Conservation (phyloP, 2,888 invertebrate species). For the Rotaria socialis region DNA sequence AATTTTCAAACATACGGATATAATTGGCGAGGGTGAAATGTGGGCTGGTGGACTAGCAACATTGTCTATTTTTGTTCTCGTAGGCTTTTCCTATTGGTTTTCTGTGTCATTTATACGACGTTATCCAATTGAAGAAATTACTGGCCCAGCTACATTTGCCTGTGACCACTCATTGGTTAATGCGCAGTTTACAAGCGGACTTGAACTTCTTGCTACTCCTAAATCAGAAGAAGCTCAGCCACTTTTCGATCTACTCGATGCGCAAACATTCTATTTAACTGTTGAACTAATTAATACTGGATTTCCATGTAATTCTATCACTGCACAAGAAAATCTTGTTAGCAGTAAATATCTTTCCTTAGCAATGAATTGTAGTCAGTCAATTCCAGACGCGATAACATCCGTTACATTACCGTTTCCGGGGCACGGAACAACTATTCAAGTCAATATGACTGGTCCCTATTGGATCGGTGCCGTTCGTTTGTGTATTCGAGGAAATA, state of each 20-base stretch:
- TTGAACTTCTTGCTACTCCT: background rate
- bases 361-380: background rate
- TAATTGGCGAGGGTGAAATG: slow-evolving; percentile 31
- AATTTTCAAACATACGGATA: slow-evolving; percentile 1
- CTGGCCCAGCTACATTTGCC: background rate
- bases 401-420: background rate
- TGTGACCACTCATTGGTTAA: background rate
- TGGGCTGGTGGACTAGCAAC: slow-evolving; percentile 10
- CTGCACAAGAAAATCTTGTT: background rate
- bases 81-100: slow-evolving; percentile 3
- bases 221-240: background rate
- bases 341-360: background rate
- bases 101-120: background rate
- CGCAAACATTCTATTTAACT: background rate
- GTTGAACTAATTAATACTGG: background rate
- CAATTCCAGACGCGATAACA: background rate
- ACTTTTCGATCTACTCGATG: background rate
- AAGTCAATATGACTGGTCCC: background rate
- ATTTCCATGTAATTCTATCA: background rate
- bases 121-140: background rate
- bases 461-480: slow-evolving; percentile 2
- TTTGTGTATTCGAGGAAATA: background rate
- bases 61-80: background rate
- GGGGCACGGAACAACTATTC: background rate
- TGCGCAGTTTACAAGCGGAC: background rate